phyloP scores from a whole-genome alignment of 2,888 invertebrate species.

The Tetramorium bicarinatum region DNA sequence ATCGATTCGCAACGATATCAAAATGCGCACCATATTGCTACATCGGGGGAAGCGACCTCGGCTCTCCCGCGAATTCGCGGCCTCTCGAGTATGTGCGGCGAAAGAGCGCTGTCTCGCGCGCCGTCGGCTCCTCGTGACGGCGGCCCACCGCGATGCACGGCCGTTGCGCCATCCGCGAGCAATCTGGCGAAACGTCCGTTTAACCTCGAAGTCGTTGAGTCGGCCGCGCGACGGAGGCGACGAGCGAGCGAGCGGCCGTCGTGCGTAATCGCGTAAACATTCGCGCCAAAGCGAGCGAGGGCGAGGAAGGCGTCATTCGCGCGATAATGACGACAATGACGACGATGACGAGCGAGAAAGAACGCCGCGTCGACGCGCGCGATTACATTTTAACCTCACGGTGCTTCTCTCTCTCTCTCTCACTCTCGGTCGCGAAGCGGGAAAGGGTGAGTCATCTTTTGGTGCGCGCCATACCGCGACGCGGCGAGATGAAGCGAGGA shows the following conservation, averaged over 20 bases:
- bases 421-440: constrained; percentile 71
- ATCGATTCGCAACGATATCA: constrained; percentile 29
- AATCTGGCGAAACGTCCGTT: constrained; percentile 27
- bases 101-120: not conserved
- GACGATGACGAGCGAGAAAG: constrained; percentile 15
- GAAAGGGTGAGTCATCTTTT: constrained; percentile 81
- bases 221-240: constrained; percentile 39
- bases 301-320: constrained; percentile 10
- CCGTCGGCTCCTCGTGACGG: not conserved
- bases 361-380: not conserved
- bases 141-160: not conserved
- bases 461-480: not conserved
- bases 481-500: constrained; percentile 38
- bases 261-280: constrained; percentile 38
- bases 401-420: constrained; percentile 43
- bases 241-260: not conserved
- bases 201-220: constrained; percentile 41
- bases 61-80: not conserved
- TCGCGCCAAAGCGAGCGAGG: not conserved
- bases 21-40: constrained; percentile 32
- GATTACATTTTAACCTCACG: constrained; percentile 65
- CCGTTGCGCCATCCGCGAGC: constrained; percentile 26
- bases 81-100: not conserved
- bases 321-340: not conserved
- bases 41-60: not conserved